phyloP scores from a whole-genome alignment of 2,888 invertebrate species.

The Parasteatoda lunata region DNA sequence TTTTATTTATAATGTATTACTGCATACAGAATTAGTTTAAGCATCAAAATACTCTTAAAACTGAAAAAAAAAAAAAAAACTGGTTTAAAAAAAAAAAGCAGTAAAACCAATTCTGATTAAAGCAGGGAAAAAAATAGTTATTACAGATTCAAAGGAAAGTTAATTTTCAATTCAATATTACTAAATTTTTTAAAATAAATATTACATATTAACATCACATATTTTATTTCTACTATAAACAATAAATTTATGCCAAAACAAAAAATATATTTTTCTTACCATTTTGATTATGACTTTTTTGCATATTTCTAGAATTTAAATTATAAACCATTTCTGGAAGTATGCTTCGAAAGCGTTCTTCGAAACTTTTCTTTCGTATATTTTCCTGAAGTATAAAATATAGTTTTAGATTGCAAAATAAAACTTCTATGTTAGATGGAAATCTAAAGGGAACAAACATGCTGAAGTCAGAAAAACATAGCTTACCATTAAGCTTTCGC shows the following conservation, averaged over 20 bases:
- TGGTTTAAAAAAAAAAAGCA: not conserved
- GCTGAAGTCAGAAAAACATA: not conserved
- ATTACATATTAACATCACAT: no score
- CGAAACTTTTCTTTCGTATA: constrained; percentile 76
- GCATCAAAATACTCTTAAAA: no score
- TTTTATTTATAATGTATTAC: no score
- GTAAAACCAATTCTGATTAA: not conserved
- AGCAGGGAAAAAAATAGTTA: not conserved
- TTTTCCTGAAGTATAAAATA: constrained; percentile 22
- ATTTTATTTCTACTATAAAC: no score
- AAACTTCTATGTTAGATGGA: not conserved
- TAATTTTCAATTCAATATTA: no score
- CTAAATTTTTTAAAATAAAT: no score
- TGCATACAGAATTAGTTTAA: no score
- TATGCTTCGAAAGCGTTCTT: constrained; percentile 75
- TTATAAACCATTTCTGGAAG: constrained; percentile 75
- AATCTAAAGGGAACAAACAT: not conserved
- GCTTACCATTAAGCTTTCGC: constrained; percentile 49
- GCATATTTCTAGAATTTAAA: constrained; percentile 72
- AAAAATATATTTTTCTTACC: constrained; percentile 29
- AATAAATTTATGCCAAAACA: no score
- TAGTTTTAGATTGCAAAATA: not conserved
- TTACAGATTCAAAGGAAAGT: not conserved
- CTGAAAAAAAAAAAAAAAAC: no score
- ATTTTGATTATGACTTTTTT: constrained; percentile 53